These are phyloP conservation scores for Drosophila paulistorum DNA, from an alignment of 1,140 invertebrate genomes.

Conservation along the genomic window DNA sequence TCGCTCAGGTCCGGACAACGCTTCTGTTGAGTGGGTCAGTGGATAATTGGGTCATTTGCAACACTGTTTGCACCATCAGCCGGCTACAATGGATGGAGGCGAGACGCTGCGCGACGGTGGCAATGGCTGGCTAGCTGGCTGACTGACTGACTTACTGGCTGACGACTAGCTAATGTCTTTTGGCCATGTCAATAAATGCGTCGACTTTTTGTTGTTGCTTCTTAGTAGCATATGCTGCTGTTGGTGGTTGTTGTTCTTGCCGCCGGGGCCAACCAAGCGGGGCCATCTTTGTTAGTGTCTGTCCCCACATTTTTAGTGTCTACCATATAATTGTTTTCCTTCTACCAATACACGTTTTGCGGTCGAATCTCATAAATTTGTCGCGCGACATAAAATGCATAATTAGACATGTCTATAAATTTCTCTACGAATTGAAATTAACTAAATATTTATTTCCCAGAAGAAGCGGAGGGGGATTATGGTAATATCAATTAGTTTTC, in stretches of 20 bases:
- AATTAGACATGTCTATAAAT: neutral
- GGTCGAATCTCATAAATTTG: slow-evolving; percentile 18
- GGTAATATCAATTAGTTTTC: no score
- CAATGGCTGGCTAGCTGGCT: slow-evolving; percentile 3
- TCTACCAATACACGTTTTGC: slow-evolving; percentile 25
- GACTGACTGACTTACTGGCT: neutral
- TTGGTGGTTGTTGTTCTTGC: slow-evolving; percentile 28
- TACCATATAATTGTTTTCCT: slow-evolving; percentile 65
- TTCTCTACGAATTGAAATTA: no score
- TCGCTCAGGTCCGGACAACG: slow-evolving; percentile 39
- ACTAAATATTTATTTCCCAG: no score
- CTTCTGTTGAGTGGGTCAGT: slow-evolving; percentile 80
- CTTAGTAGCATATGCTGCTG: slow-evolving; percentile 21
- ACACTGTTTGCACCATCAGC: slow-evolving; percentile 79
- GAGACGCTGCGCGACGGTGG: slow-evolving; percentile 7
- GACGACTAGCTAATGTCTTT: slow-evolving; percentile 68
- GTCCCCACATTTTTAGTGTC: slow-evolving; percentile 29
- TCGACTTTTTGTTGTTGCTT: slow-evolving; percentile 37
- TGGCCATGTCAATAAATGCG: slow-evolving; percentile 76
- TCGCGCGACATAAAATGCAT: slow-evolving; percentile 9
- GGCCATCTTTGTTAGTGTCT: slow-evolving; percentile 46
- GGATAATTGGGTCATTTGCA: slow-evolving; percentile 83
- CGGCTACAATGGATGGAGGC: slow-evolving; percentile 32
- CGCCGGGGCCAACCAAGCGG: slow-evolving; percentile 55
- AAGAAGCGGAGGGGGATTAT: no score